phyloP scores from a whole-genome alignment of 2,888 invertebrate species.

The Fragum sueziense region DNA sequence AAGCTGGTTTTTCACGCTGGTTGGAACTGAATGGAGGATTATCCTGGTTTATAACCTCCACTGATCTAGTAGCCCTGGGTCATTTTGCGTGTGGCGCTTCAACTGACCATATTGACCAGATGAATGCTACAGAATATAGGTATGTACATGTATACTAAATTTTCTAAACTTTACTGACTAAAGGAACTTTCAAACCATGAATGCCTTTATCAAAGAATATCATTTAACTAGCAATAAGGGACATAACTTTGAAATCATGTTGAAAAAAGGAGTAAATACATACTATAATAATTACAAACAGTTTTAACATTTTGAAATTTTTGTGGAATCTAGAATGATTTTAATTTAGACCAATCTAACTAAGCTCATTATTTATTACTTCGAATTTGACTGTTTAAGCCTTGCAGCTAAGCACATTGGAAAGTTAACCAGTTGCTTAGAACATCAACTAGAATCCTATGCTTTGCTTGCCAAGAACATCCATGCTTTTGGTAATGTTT shows the following conservation, averaged over 20 bases:
- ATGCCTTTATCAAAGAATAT: background rate
- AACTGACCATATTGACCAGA: conserved; percentile 54
- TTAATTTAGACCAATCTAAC: background rate
- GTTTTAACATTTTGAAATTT: too few relatives aligned
- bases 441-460: conserved; percentile 61
- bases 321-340: background rate
- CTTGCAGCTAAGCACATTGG: conserved; percentile 62
- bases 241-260: background rate
- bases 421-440: conserved; percentile 57
- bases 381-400: conserved; percentile 46
- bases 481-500: conserved; percentile 54
- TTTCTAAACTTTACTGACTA: too few relatives aligned
- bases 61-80: conserved; percentile 62
- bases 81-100: conserved; percentile 67
- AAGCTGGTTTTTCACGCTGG: conserved; percentile 56
- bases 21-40: conserved; percentile 35
- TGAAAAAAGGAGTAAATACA: background rate
- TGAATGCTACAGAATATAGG: conserved; percentile 59
- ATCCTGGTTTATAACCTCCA: conserved; percentile 53
- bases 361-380: too few relatives aligned
- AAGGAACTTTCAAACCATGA: too few relatives aligned
- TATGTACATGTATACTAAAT: too few relatives aligned
- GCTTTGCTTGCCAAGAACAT: conserved; percentile 51
- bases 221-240: background rate
- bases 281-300: too few relatives aligned